Evolutionary conservation across 35 echinoderm and acorn worm genomes (phyloP).

Genomic region (Strongylocentrotus purpuratus): DNA sequence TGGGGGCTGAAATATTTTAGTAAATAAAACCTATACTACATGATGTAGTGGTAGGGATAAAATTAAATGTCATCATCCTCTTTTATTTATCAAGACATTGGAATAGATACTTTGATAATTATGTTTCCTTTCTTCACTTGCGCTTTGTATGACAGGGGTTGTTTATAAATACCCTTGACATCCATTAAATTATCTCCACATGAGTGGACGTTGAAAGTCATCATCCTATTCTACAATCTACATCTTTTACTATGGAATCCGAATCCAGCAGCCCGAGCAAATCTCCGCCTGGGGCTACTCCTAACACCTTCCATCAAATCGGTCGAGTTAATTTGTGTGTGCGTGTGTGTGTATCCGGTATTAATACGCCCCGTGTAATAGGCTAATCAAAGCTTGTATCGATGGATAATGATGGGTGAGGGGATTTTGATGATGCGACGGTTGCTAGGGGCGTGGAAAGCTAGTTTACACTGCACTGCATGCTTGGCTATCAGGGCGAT

Average conservation of each 20-base stretch:
- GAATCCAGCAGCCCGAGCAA: not conserved
- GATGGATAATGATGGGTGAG: not conserved
- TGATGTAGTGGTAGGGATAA: too few species aligned
- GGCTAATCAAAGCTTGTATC: constrained; percentile 1
- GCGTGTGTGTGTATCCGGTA: constrained; percentile 6
- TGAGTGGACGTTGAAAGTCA: not conserved
- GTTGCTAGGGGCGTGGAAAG: not conserved
- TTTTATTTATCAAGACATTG: too few species aligned
- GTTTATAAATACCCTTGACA: not conserved
- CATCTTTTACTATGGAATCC: not conserved
- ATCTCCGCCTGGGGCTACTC: not conserved
- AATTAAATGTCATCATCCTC: too few species aligned
- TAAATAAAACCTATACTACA: too few species aligned
- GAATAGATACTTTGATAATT: too few species aligned
- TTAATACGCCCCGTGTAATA: constrained; percentile 2
- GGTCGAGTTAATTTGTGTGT: not conserved
- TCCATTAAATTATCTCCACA: not conserved
- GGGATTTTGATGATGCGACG: not conserved
- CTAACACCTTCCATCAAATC: not conserved
- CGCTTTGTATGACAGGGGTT: not conserved
- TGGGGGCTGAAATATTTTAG: too few species aligned
- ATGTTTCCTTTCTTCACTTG: too few species aligned
- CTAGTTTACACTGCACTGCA: not conserved
- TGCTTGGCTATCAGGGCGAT: not conserved
- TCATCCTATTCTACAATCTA: not conserved